Percentiles rank a stretch among this genome's conserved stretches.
Evolutionary conservation across 2,888 invertebrate genomes (phyloP).

Genomic region (Baronia brevicornis): DNA sequence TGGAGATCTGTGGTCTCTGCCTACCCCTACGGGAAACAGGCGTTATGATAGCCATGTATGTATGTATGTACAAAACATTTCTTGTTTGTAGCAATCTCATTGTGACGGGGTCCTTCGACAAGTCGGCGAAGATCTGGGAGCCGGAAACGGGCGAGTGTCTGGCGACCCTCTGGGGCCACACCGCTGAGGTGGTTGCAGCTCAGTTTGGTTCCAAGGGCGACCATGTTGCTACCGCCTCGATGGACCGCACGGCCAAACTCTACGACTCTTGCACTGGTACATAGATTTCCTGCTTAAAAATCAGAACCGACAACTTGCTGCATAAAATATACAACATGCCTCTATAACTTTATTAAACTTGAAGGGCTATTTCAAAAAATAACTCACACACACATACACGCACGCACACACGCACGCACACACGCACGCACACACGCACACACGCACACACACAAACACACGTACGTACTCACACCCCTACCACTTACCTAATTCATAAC

Average conservation of each 20-base stretch:
- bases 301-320: too few relatives aligned
- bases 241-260: constrained; percentile 84
- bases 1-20: too few relatives aligned
- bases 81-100: constrained; percentile 77
- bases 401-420: too few relatives aligned
- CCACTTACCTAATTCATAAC: too few relatives aligned
- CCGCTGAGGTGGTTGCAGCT: constrained; percentile 82
- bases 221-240: constrained; percentile 82
- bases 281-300: too few relatives aligned
- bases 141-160: constrained; percentile 79
- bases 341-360: not conserved
- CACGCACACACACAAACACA: too few relatives aligned
- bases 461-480: too few relatives aligned
- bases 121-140: constrained; percentile 85
- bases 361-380: too few relatives aligned
- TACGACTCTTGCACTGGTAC: constrained; percentile 81
- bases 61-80: constrained; percentile 1
- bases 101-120: constrained; percentile 88
- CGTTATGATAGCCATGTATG: constrained; percentile 1
- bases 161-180: constrained; percentile 83
- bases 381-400: too few relatives aligned
- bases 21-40: too few relatives aligned
- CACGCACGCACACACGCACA: too few relatives aligned
- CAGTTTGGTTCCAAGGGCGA: constrained; percentile 81
- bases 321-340: constrained; percentile 4